Conservation (phyloP, 2,797 vertebrate genomes). For the Hapalemur alaotrensis region DNA sequence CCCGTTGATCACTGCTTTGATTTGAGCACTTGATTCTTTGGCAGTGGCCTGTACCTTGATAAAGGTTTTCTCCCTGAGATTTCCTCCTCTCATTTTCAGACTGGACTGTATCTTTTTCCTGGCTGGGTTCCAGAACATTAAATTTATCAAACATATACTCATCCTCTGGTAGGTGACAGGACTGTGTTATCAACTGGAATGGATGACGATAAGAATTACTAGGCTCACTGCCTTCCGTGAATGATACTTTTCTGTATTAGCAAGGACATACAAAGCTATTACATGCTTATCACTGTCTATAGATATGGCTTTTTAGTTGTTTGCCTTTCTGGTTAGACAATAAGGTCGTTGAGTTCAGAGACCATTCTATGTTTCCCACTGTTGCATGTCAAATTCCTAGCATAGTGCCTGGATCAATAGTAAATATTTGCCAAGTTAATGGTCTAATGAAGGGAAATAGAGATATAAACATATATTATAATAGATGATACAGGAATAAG, state of each 20-base stretch:
- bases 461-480: not conserved
- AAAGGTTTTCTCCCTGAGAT: not conserved
- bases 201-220: not conserved
- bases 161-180: not conserved
- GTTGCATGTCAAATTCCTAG: conserved; percentile 4
- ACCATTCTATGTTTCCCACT: not conserved
- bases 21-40: not conserved
- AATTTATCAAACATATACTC: not conserved
- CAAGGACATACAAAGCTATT: not conserved
- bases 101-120: not conserved
- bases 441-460: not conserved
- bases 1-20: not conserved
- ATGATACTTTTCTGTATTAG: not conserved
- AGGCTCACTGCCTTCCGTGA: not conserved
- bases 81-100: not conserved
- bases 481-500: not conserved
- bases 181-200: not conserved
- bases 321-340: not conserved
- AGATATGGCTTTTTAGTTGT: not conserved
- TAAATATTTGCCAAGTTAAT: conserved; percentile 26
- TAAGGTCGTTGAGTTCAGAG: not conserved
- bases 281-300: not conserved
- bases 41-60: not conserved
- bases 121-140: not conserved
- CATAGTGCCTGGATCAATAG: not conserved